Percentiles rank a stretch among this genome's conserved stretches.
phyloP scores from a whole-genome alignment of 2,888 invertebrate genomes.

The Blastobasis adustella region DNA sequence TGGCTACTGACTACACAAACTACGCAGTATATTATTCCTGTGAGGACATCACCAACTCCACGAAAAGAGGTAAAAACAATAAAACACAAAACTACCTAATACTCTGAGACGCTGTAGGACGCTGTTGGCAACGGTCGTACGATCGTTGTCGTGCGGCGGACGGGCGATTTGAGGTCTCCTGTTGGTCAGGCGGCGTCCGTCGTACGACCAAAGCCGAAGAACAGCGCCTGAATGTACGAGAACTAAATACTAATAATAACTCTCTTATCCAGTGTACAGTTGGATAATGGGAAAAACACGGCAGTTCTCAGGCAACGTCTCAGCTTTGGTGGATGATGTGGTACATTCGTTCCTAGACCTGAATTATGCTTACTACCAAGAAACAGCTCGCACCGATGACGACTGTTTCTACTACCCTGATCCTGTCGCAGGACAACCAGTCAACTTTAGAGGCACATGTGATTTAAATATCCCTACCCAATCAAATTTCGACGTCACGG shows the following conservation, averaged over 20 bases:
- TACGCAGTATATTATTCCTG: slow-evolving; percentile 81
- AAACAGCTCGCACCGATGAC: slow-evolving; percentile 27
- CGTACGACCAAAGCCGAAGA: too few species aligned
- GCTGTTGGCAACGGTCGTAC: too few species aligned
- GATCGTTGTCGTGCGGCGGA: too few species aligned
- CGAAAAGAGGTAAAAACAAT: slow-evolving; percentile 54
- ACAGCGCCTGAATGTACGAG: too few species aligned
- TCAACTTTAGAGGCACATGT: slow-evolving; percentile 47
- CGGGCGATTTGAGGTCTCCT: too few species aligned
- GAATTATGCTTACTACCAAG: slow-evolving; percentile 30
- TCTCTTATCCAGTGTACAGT: slow-evolving; percentile 42
- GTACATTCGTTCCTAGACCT: slow-evolving; percentile 30
- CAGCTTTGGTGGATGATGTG: slow-evolving; percentile 27
- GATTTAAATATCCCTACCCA: slow-evolving; percentile 30
- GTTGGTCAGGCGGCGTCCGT: too few species aligned
- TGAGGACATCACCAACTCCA: slow-evolving; percentile 49
- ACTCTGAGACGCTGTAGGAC: too few species aligned
- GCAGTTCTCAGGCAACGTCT: slow-evolving; percentile 19
- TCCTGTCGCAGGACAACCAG: slow-evolving; percentile 32
- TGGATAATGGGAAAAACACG: slow-evolving; percentile 53
- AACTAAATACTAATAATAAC: too few species aligned
- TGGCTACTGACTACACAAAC: slow-evolving; percentile 78
- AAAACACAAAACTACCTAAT: too few species aligned
- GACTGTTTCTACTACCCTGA: slow-evolving; percentile 55
- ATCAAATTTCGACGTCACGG: slow-evolving; percentile 22